phyloP scores from a whole-genome alignment of 2,797 vertebrate species.

The Selene dorsalis region DNA sequence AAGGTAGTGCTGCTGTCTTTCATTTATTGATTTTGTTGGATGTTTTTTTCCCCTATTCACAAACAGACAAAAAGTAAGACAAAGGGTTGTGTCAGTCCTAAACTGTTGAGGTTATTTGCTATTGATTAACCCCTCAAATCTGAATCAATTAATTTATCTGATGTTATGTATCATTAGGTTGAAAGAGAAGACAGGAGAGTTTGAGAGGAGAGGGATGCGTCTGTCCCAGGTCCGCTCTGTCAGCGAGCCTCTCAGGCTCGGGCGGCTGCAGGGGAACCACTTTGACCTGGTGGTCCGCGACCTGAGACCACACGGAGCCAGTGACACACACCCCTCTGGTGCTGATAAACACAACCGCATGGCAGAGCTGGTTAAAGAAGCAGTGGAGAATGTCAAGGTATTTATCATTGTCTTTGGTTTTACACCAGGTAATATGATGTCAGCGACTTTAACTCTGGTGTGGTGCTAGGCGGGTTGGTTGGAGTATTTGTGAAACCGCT shows the following conservation, averaged over 20 bases:
- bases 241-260: conserved; percentile 88
- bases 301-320: conserved; percentile 76
- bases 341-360: conserved; percentile 73
- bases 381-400: conserved; percentile 91
- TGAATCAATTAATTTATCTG: background rate
- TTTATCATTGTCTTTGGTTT: background rate
- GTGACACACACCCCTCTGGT: conserved; percentile 29
- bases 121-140: accelerated
- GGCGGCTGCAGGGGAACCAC: conserved; percentile 93
- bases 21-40: background rate
- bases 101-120: background rate
- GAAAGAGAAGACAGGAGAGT: conserved; percentile 82
- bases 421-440: background rate
- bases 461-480: too few relatives aligned
- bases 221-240: conserved; percentile 85
- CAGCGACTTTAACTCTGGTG: too few relatives aligned
- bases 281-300: conserved; percentile 92
- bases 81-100: background rate
- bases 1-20: conserved; percentile 78
- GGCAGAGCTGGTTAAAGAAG: conserved; percentile 86
- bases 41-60: background rate
- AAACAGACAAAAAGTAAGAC: background rate
- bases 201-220: conserved; percentile 87
- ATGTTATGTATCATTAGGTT: conserved; percentile 81
- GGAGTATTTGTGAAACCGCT: too few relatives aligned